Evolutionary conservation across 2,888 invertebrate genomes (phyloP), one percentile per base, ranked within the genome.

Genomic region (Phaedon cochleariae): DNA sequence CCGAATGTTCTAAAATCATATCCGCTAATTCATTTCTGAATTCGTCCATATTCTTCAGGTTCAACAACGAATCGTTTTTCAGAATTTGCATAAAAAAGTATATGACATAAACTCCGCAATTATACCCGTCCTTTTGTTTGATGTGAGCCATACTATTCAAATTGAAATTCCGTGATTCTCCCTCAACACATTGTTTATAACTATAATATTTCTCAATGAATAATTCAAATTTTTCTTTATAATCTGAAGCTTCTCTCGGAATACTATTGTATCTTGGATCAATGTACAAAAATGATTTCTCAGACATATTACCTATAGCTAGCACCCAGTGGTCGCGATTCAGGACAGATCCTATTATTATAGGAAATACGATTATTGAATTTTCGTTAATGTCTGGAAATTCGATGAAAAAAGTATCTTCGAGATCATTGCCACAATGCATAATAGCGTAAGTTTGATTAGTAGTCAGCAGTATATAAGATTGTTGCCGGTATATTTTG

Each of bases 241-340:
- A 41, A 1, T 41, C 21, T 20, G 26, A 21, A 1, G 55, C 45
- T 20, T n/a, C 45, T 55, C 22, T 55, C 22, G 41, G 45, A n/a
- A 55, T 26, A 10, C 10, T 55, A 21, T 41, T 41, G n/a, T 21
- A 22, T n/a, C 55, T 12, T 2, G 26, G 55, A 55, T 45, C 41
- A n/a, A n/a, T n/a, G n/a, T n/a, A n/a, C n/a, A n/a, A n/a, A n/a
- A n/a, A n/a, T n/a, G n/a, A 9, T 0, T 21, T 15, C n/a, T n/a
- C 45, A 7, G 37, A 5, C 17, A 55, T 1, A 17, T 45, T 15
- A 6, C 21, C 45, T 17, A 15, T 41, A 7, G 55, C 55, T 41
- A 21, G 15, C 3, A 26, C 41, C 45, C 45, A 55, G 45, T 55
- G 45, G 26, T 55, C 55, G 1, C 55, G 26, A 55, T 22, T 55